phyloP scores from a whole-genome alignment of 1,140 invertebrate species.

The Scylla paramamosain region DNA sequence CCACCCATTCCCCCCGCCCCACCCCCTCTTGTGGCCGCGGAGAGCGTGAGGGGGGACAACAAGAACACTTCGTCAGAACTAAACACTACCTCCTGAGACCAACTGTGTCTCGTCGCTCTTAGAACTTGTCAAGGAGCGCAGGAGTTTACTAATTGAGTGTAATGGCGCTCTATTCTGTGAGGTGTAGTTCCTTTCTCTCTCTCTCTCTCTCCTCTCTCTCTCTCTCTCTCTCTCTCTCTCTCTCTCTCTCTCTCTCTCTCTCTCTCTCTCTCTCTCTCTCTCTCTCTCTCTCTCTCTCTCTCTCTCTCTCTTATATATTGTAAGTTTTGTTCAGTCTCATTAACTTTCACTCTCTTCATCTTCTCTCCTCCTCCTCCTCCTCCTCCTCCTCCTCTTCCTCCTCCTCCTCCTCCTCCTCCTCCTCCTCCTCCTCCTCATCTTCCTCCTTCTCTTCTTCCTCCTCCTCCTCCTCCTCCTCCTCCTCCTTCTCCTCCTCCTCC shows the following conservation, averaged over 20 bases:
- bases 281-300: too few species aligned
- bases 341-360: too few species aligned
- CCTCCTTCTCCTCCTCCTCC: not conserved
- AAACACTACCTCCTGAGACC: not conserved
- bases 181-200: not conserved
- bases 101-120: not conserved
- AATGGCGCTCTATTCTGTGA: not conserved
- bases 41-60: too few species aligned
- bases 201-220: conserved; percentile 35
- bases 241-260: too few species aligned
- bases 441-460: not conserved
- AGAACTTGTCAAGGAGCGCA: not conserved
- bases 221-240: conserved; percentile 25
- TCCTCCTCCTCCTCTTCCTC: not conserved
- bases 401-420: not conserved
- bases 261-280: too few species aligned
- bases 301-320: too few species aligned
- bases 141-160: not conserved
- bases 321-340: not conserved
- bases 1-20: not conserved
- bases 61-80: too few species aligned
- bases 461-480: not conserved
- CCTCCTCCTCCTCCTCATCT: not conserved
- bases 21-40: too few species aligned
- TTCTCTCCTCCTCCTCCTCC: not conserved